These are phyloP conservation scores for Eulemur albifrons DNA, from an alignment of 2,797 vertebrate species.

Conservation along the genomic window DNA sequence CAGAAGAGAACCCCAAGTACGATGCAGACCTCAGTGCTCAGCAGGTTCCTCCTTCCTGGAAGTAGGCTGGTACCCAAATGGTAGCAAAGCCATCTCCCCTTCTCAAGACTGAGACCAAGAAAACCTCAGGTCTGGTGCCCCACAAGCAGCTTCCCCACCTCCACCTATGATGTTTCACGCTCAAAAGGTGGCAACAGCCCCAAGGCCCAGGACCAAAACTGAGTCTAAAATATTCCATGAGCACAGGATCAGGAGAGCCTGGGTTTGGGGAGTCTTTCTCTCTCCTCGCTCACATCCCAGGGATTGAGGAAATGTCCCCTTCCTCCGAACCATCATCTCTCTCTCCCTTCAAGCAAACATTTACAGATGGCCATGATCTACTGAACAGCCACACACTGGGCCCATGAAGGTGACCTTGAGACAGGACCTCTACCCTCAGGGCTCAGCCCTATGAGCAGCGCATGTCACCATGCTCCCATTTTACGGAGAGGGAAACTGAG, in stretches of 20 bases:
- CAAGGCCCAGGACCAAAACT: neutral
- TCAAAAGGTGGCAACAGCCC: neutral
- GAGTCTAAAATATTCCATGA: neutral
- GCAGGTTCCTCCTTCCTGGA: neutral
- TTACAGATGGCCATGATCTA: neutral
- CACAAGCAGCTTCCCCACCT: neutral
- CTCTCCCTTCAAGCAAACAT: neutral
- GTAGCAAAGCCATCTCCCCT: neutral
- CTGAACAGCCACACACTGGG: neutral
- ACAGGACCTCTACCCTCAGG: neutral
- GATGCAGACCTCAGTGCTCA: neutral
- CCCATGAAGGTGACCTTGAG: neutral
- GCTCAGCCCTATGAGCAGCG: neutral
- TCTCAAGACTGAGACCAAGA: neutral
- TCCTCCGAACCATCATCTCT: too few species aligned
- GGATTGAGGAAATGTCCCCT: neutral
- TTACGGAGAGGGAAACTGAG: neutral
- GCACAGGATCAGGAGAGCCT: rapidly evolving
- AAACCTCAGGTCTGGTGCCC: neutral
- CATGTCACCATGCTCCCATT: neutral
- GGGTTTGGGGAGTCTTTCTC: neutral
- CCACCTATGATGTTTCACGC: neutral
- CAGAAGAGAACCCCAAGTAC: neutral
- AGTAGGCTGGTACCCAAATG: neutral
- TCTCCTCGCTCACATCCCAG: neutral